Conservation (phyloP, 1,140 invertebrate genomes). For the Stenopsyche tienmushanensis region DNA sequence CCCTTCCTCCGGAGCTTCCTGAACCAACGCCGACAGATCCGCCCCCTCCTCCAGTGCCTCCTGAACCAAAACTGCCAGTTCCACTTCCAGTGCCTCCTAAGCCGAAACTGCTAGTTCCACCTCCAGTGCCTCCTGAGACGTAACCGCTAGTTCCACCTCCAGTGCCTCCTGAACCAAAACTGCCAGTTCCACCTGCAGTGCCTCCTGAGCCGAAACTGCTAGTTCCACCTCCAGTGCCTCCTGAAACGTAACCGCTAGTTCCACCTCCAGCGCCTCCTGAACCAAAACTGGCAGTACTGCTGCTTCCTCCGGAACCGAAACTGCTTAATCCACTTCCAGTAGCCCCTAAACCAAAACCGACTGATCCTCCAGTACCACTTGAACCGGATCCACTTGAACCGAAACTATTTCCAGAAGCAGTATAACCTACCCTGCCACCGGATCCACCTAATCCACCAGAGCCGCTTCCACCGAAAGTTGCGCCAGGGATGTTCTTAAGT, state of each 20-base stretch:
- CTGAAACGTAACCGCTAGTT: too few species aligned
- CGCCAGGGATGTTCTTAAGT: neutral
- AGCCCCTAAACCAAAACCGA: neutral
- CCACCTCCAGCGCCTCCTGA: neutral
- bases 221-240: neutral
- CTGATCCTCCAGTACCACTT: neutral
- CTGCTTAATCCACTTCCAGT: neutral
- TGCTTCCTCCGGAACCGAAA: neutral
- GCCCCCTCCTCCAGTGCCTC: neutral
- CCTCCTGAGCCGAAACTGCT: neutral
- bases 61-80: neutral
- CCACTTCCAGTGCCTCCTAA: neutral
- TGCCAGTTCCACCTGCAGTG: too few species aligned
- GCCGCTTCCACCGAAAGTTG: neutral
- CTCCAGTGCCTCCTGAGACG: too few species aligned
- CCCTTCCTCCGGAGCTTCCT: neutral
- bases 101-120: neutral
- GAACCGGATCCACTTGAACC: neutral
- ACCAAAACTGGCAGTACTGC: neutral
- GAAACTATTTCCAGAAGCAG: neutral
- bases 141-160: too few species aligned
- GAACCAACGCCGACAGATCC: neutral
- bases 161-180: too few species aligned
- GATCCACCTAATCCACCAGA: neutral
- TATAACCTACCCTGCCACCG: neutral